A percentile compares a stretch with the other conserved stretches of the same genome.
Conservation (phyloP, 2,888 invertebrate species). For the Conistra vaccinii region DNA sequence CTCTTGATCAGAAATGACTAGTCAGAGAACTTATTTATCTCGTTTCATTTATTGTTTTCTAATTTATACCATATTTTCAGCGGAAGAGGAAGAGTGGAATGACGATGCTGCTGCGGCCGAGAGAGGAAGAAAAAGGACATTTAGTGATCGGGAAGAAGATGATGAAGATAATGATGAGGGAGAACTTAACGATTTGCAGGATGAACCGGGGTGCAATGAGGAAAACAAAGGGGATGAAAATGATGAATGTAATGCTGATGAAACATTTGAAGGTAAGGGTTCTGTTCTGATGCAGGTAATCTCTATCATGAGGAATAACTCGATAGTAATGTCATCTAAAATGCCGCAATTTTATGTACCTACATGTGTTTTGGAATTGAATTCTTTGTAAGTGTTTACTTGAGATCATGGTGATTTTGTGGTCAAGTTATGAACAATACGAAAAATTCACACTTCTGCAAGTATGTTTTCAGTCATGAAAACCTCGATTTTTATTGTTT, state of each 20-base stretch:
- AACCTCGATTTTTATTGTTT: neutral
- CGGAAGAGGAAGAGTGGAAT: constrained; percentile 87
- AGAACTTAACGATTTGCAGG: constrained; percentile 65
- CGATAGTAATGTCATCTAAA: too few relatives aligned
- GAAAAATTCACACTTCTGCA: neutral
- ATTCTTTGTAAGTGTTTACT: neutral
- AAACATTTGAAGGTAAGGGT: constrained; percentile 69
- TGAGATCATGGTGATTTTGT: neutral
- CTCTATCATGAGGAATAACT: neutral
- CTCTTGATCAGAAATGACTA: neutral
- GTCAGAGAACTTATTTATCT: neutral
- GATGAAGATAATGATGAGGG: constrained; percentile 66
- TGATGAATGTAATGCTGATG: constrained; percentile 63
- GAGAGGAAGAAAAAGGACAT: constrained; percentile 61
- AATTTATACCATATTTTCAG: constrained; percentile 69
- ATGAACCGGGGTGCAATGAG: constrained; percentile 69
- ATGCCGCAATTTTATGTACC: too few relatives aligned
- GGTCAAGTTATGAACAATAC: neutral
- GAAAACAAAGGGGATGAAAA: constrained; percentile 69
- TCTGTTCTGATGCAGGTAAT: neutral
- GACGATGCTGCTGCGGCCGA: constrained; percentile 71
- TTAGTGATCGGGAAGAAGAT: constrained; percentile 65
- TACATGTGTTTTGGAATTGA: neutral
- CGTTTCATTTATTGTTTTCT: neutral
- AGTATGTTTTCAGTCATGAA: neutral